These are phyloP conservation scores for Phasia obesa DNA, from an alignment of 2,888 invertebrate genomes.

Conservation along the genomic window DNA sequence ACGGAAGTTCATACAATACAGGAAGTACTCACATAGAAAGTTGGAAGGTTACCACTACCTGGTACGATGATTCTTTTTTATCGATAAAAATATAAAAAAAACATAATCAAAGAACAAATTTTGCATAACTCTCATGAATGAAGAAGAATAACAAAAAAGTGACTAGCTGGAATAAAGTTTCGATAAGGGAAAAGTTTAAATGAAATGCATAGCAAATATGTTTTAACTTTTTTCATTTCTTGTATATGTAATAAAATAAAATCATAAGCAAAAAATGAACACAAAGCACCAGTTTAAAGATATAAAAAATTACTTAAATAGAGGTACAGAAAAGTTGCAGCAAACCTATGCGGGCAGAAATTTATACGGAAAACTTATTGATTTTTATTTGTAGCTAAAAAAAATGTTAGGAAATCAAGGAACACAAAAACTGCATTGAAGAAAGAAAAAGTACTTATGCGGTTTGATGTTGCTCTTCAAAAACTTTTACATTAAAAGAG, in stretches of 20 bases:
- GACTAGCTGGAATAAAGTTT: conserved; percentile 51
- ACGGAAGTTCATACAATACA: conserved; percentile 59
- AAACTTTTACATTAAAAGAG: conserved; percentile 58
- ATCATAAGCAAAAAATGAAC: conserved; percentile 6
- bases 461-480: conserved; percentile 2
- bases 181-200: conserved; percentile 53
- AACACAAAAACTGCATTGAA: conserved; percentile 20
- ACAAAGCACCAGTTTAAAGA: not conserved
- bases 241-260: conserved; percentile 32
- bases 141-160: conserved; percentile 16
- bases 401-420: not conserved
- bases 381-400: conserved; percentile 31
- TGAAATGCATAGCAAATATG: conserved; percentile 24
- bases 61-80: conserved; percentile 33
- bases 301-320: not conserved
- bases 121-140: conserved; percentile 41
- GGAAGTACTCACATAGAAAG: conserved; percentile 48
- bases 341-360: conserved; percentile 34
- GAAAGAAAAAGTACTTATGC: conserved; percentile 6
- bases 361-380: conserved; percentile 53
- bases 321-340: conserved; percentile 2
- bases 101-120: conserved; percentile 30
- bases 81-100: conserved; percentile 27
- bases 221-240: conserved; percentile 1
- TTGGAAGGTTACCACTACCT: conserved; percentile 55